Percentiles rank a stretch among this genome's conserved stretches.
phyloP scores from a whole-genome alignment of 2,888 invertebrate species.

The Microchrysa polita region DNA sequence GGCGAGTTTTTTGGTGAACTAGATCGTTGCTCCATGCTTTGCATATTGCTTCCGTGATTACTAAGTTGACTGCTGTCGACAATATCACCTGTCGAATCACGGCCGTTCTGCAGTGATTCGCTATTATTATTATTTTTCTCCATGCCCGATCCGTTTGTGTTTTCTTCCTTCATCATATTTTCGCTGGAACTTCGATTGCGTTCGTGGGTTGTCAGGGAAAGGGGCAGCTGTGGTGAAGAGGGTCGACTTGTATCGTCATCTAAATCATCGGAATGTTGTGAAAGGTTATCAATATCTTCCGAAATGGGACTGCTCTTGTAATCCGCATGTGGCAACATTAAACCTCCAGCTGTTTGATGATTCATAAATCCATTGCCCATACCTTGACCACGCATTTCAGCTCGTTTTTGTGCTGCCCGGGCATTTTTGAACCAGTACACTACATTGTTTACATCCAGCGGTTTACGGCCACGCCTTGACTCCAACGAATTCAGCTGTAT shows the following conservation, averaged over 20 bases:
- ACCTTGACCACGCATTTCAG: slow-evolving; percentile 75
- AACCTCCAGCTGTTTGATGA: slow-evolving; percentile 65
- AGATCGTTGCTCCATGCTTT: slow-evolving; percentile 63
- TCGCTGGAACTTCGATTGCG: slow-evolving; percentile 59
- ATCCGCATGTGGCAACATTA: slow-evolving; percentile 70
- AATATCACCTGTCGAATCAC: slow-evolving; percentile 49
- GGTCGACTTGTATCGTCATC: slow-evolving; percentile 74
- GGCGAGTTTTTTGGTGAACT: slow-evolving; percentile 53
- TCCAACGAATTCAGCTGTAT: slow-evolving; percentile 92
- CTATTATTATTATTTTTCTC: slow-evolving; percentile 52
- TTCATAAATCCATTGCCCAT: slow-evolving; percentile 62
- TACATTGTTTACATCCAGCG: slow-evolving; percentile 94
- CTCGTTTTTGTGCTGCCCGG: slow-evolving; percentile 92
- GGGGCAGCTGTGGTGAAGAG: slow-evolving; percentile 73
- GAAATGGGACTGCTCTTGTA: slow-evolving; percentile 72
- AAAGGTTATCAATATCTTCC: slow-evolving; percentile 73
- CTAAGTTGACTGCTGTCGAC: slow-evolving; percentile 41
- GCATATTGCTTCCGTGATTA: slow-evolving; percentile 54
- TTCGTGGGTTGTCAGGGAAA: slow-evolving; percentile 73
- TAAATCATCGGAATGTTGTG: slow-evolving; percentile 74
- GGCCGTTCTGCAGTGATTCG: slow-evolving; percentile 42
- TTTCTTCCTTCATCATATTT: slow-evolving; percentile 52
- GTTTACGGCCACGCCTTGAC: slow-evolving; percentile 91
- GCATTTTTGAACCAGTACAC: slow-evolving; percentile 99
- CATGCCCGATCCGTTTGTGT: slow-evolving; percentile 33